phyloP scores from a whole-genome alignment of 2,888 invertebrate species.

The Trisateles emortualis region DNA sequence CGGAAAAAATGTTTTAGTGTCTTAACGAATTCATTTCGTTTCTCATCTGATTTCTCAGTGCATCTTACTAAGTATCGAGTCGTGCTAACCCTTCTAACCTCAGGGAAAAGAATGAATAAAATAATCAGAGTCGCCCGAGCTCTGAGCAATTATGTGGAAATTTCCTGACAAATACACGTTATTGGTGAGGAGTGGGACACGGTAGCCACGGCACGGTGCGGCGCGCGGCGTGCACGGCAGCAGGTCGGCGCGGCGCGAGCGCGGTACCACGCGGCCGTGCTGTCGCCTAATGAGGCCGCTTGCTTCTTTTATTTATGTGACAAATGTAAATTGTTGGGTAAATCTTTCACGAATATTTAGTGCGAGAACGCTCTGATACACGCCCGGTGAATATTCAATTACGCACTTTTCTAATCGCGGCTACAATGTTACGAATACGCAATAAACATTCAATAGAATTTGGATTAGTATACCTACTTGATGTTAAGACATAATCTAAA shows the following conservation, averaged over 20 bases:
- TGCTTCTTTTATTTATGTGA: slow-evolving; percentile 82
- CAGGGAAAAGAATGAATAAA: slow-evolving; percentile 62
- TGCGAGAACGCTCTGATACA: slow-evolving; percentile 60
- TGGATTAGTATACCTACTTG: slow-evolving; percentile 50
- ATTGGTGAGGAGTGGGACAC: slow-evolving; percentile 64
- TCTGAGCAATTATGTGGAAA: slow-evolving; percentile 71
- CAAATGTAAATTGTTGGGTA: slow-evolving; percentile 78
- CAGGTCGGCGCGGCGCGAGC: slow-evolving; percentile 28
- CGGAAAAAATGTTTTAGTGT: slow-evolving; percentile 57
- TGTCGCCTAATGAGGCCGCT: slow-evolving; percentile 77
- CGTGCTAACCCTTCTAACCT: slow-evolving; percentile 68
- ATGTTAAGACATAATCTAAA: slow-evolving; percentile 52
- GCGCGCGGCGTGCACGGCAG: slow-evolving; percentile 39
- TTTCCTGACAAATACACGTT: slow-evolving; percentile 72
- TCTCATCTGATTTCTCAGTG: slow-evolving; percentile 47
- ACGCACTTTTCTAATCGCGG: slow-evolving; percentile 66
- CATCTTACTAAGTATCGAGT: slow-evolving; percentile 54
- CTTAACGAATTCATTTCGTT: slow-evolving; percentile 44
- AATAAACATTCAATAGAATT: slow-evolving; percentile 65
- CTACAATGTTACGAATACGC: slow-evolving; percentile 56
- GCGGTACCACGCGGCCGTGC: slow-evolving; percentile 45
- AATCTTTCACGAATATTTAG: slow-evolving; percentile 77
- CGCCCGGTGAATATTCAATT: slow-evolving; percentile 70
- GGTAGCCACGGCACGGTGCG: slow-evolving; percentile 50
- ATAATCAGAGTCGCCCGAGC: slow-evolving; percentile 59